Evolutionary conservation across 2,888 invertebrate species (phyloP).

Genomic region (Himalopsyche japonica): DNA sequence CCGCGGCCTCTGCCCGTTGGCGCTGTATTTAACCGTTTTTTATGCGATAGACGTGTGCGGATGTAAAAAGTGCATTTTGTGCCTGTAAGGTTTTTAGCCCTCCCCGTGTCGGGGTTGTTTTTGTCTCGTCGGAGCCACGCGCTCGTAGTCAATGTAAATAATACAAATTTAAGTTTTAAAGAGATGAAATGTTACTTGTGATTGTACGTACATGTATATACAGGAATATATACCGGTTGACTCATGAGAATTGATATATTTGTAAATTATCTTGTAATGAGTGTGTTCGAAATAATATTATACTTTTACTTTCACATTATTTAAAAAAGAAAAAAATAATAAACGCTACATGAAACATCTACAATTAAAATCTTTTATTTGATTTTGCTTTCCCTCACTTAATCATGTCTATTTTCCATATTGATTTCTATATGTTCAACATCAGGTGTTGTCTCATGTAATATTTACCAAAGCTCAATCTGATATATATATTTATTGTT

Average conservation of each 20-base stretch:
- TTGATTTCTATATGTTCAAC: no score
- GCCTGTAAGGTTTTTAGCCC: conserved; percentile 14
- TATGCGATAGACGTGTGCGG: conserved; percentile 37
- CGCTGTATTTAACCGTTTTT: conserved; percentile 24
- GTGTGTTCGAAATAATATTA: conserved; percentile 38
- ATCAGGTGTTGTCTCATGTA: no score
- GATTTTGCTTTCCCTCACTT: not conserved
- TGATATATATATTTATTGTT: no score
- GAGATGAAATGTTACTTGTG: conserved; percentile 50
- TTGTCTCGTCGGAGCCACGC: conserved; percentile 22
- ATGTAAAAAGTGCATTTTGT: conserved; percentile 4
- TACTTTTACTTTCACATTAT: conserved; percentile 41
- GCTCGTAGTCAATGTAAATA: conserved; percentile 60
- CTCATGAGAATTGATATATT: conserved; percentile 39
- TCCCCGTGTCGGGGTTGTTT: conserved; percentile 26
- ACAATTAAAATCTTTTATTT: conserved; percentile 4
- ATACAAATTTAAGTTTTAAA: conserved; percentile 50
- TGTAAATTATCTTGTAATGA: conserved; percentile 40
- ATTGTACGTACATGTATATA: conserved; percentile 57
- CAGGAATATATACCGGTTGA: conserved; percentile 39
- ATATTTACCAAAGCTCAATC: no score
- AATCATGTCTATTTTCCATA: not conserved
- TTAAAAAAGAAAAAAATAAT: conserved; percentile 38
- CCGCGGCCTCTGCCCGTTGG: conserved; percentile 20
- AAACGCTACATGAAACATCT: conserved; percentile 38